Conservation (phyloP, 2,797 vertebrate species). For the Lepidocolaptes lacrymiger region DNA sequence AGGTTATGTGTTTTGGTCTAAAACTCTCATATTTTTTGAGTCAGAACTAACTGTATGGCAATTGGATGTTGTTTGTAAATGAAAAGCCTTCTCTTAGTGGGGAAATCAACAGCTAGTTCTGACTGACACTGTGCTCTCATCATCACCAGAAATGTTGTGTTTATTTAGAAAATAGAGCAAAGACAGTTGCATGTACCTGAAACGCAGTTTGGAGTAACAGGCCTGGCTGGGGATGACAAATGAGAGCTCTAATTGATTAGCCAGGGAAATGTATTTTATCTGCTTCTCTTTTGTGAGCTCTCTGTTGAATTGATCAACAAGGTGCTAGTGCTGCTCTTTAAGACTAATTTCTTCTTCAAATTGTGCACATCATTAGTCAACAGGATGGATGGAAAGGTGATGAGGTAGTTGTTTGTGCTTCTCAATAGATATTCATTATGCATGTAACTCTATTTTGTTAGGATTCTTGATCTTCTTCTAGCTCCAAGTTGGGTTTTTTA, state of each 20-base stretch:
- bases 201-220: not conserved
- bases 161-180: conserved; percentile 17
- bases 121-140: not conserved
- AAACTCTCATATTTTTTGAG: not conserved
- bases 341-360: conserved; percentile 42
- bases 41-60: not conserved
- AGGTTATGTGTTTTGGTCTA: not conserved
- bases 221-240: not conserved
- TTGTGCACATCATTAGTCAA: not conserved
- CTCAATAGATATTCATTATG: not conserved
- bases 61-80: not conserved
- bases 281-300: not conserved
- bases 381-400: conserved; percentile 28
- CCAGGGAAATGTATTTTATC: not conserved
- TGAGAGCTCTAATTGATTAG: conserved; percentile 1
- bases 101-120: not conserved
- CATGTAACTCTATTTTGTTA: not conserved
- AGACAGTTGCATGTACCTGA: not conserved
- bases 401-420: conserved; percentile 49
- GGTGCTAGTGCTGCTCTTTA: conserved; percentile 5
- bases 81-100: not conserved
- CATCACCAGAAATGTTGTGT: not conserved
- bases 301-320: conserved; percentile 35
- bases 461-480: not conserved
- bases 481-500: not conserved